Evolutionary conservation across 2,797 vertebrate species (phyloP).

Genomic region (Rhodeus uyekii): DNA sequence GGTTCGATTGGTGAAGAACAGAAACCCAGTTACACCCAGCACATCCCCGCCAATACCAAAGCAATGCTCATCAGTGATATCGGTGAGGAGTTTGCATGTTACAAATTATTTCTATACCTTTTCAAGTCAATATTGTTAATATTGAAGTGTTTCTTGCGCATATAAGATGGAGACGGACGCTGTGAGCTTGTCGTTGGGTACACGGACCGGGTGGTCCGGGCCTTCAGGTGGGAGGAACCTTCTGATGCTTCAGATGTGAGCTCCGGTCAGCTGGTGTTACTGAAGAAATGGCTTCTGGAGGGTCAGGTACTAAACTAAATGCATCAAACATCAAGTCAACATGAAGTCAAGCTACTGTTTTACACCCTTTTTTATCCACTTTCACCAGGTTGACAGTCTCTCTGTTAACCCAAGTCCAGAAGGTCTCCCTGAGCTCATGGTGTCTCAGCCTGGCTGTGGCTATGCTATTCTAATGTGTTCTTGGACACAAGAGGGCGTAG

Average conservation of each 20-base stretch:
- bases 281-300: conserved; percentile 98
- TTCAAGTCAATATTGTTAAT: fast-evolving
- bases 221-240: conserved; percentile 93
- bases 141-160: neutral
- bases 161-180: conserved; percentile 90
- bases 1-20: conserved; percentile 81
- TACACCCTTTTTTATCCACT: neutral
- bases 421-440: conserved; percentile 91
- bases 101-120: neutral
- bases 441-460: conserved; percentile 96
- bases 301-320: conserved; percentile 84
- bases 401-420: conserved; percentile 88
- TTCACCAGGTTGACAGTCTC: conserved; percentile 91
- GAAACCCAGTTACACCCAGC: conserved; percentile 90
- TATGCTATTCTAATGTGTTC: conserved; percentile 91
- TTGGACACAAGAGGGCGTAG: conserved; percentile 82
- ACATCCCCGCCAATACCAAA: conserved; percentile 97
- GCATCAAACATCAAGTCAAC: neutral
- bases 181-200: conserved; percentile 94
- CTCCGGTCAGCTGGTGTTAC: conserved; percentile 86
- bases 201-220: conserved; percentile 95
- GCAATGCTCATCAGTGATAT: conserved; percentile 96
- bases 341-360: neutral
- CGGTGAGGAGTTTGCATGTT: conserved; percentile 66
- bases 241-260: conserved; percentile 78